phyloP scores from a whole-genome alignment of 1,140 invertebrate species.

The Brachionus manjavacas region DNA sequence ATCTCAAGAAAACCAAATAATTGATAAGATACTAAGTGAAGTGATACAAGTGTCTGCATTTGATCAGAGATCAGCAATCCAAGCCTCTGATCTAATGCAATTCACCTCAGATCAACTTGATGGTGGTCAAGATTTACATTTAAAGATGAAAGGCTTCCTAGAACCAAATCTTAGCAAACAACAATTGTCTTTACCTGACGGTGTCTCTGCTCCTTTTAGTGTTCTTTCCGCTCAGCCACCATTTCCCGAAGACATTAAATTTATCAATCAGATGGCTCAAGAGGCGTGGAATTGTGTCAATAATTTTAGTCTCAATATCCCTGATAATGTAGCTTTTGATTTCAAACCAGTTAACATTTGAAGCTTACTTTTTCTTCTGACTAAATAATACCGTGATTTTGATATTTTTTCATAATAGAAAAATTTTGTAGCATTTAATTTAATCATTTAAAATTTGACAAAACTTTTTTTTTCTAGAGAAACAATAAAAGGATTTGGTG shows the following conservation, averaged over 20 bases:
- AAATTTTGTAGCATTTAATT: neutral
- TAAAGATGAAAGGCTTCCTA: conserved; percentile 9
- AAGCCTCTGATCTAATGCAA: neutral
- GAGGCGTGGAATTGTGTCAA: conserved; percentile 8
- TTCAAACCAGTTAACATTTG: conserved; percentile 31
- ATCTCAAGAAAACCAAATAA: conserved; percentile 8
- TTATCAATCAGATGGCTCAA: conserved; percentile 11
- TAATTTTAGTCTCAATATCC: neutral
- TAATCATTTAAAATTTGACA: neutral
- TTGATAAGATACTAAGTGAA: conserved; percentile 34
- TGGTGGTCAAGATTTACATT: neutral
- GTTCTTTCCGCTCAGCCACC: conserved; percentile 24
- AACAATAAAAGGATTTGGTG: neutral
- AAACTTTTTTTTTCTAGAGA: neutral
- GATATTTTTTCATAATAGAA: neutral
- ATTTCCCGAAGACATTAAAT: conserved; percentile 20
- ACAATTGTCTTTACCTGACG: conserved; percentile 1
- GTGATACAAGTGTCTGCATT: conserved; percentile 31
- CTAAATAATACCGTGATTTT: neutral
- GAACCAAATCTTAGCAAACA: neutral
- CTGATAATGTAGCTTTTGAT: conserved; percentile 38
- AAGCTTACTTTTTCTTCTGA: neutral
- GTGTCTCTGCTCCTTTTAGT: conserved; percentile 30
- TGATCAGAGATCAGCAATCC: neutral
- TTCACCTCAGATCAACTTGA: neutral